Conservation (phyloP, 2,113 vertebrate species). For the Tylochromis polylepis region DNA sequence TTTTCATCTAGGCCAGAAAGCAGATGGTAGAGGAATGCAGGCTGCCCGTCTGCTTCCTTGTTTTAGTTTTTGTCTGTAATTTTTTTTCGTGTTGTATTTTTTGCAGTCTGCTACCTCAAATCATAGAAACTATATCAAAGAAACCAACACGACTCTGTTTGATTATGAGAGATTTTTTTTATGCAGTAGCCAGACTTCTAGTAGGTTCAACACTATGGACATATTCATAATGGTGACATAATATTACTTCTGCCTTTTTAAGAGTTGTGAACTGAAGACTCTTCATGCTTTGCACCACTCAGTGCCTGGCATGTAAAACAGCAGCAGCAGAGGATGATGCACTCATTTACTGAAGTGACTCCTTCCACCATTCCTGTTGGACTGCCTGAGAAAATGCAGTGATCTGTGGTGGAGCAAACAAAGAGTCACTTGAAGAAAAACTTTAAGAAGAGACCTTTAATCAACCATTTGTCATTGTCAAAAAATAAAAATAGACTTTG, state of each 20-base stretch:
- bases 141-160: not conserved
- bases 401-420: not conserved
- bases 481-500: not conserved
- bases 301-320: not conserved
- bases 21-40: conserved; percentile 15
- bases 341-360: not conserved
- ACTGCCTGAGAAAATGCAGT: not conserved
- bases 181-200: not conserved
- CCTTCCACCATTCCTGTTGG: not conserved
- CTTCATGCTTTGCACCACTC: not conserved
- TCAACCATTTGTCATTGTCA: not conserved
- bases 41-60: conserved; percentile 1
- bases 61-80: not conserved
- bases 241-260: not conserved
- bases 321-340: not conserved
- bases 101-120: not conserved
- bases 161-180: not conserved
- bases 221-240: not conserved
- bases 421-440: not conserved
- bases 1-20: conserved; percentile 14
- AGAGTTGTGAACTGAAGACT: not conserved
- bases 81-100: not conserved
- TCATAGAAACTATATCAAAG: not conserved
- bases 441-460: not conserved
- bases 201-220: not conserved